Conservation (phyloP, 2,113 vertebrate species). For the Corydoras maculifer region DNA sequence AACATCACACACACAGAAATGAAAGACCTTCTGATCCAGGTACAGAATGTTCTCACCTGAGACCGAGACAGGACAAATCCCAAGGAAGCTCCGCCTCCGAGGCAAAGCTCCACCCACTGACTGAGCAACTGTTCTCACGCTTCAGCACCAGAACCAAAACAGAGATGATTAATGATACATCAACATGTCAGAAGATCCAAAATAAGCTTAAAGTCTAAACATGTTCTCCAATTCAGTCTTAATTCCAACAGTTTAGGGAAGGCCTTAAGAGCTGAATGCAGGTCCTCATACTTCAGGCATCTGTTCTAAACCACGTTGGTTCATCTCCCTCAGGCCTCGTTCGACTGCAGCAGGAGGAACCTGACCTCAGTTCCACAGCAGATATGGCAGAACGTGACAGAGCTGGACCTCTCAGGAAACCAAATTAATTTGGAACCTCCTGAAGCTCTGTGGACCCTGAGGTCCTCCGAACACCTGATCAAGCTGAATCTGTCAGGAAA, state of each 20-base stretch:
- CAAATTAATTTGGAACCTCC: slow-evolving; percentile 54
- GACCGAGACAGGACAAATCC: too few relatives aligned
- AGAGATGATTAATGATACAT: too few relatives aligned
- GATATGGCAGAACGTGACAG: slow-evolving; percentile 43
- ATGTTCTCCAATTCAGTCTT: too few relatives aligned
- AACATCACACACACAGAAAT: not conserved
- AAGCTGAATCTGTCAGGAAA: slow-evolving; percentile 62
- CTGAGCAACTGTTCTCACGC: not conserved
- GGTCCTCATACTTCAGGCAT: not conserved
- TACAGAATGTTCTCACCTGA: too few relatives aligned
- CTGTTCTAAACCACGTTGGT: not conserved
- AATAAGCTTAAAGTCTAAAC: not conserved
- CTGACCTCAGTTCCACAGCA: slow-evolving; percentile 42
- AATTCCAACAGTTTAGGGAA: too few relatives aligned
- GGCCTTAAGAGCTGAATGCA: too few relatives aligned
- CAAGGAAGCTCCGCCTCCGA: too few relatives aligned
- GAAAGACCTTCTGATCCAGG: too few relatives aligned
- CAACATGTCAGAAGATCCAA: not conserved
- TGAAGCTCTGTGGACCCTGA: slow-evolving; percentile 50
- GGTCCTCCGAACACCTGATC: slow-evolving; percentile 45
- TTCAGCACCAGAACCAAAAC: too few relatives aligned
- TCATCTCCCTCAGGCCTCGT: slow-evolving; percentile 29
- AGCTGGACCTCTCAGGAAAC: slow-evolving; percentile 54
- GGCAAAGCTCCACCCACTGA: too few relatives aligned
- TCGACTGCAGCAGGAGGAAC: slow-evolving; percentile 53